Evolutionary conservation across 2,888 invertebrate species (phyloP).

Genomic region (Nymphalis polychloros): DNA sequence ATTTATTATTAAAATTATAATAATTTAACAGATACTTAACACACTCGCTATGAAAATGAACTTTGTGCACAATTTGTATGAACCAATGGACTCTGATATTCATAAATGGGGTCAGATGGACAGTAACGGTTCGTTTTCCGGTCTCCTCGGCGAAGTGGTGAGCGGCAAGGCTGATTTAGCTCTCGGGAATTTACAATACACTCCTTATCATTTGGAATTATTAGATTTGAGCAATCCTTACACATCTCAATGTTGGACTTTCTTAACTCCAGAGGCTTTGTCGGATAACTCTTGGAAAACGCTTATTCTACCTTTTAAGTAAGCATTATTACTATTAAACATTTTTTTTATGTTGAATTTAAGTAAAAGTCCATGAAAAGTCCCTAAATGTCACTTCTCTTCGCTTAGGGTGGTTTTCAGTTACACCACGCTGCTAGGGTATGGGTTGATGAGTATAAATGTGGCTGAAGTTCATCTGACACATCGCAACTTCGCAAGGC

Average conservation of each 20-base stretch:
- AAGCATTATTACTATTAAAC: constrained; percentile 46
- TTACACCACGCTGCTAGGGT: too few relatives aligned
- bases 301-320: constrained; percentile 90
- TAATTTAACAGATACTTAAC: constrained; percentile 82
- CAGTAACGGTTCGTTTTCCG: constrained; percentile 85
- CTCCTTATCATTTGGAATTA: constrained; percentile 84
- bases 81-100: constrained; percentile 80
- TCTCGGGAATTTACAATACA: constrained; percentile 89
- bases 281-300: constrained; percentile 93
- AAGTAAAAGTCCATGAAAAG: too few relatives aligned
- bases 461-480: too few relatives aligned
- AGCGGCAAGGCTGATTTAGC: constrained; percentile 86
- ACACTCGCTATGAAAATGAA: constrained; percentile 86
- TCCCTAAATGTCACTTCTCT: too few relatives aligned
- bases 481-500: too few relatives aligned
- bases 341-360: background rate
- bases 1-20: background rate
- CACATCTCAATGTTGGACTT: constrained; percentile 91
- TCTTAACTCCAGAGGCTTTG: constrained; percentile 90
- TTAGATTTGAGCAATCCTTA: constrained; percentile 90
- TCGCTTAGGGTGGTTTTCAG: too few relatives aligned
- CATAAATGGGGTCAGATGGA: constrained; percentile 86
- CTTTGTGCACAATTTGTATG: constrained; percentile 86
- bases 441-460: too few relatives aligned
- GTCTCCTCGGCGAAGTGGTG: constrained; percentile 88